These are phyloP conservation scores for Phalacrocorax aristotelis DNA, from an alignment of 2,113 vertebrate genomes.

Conservation along the genomic window DNA sequence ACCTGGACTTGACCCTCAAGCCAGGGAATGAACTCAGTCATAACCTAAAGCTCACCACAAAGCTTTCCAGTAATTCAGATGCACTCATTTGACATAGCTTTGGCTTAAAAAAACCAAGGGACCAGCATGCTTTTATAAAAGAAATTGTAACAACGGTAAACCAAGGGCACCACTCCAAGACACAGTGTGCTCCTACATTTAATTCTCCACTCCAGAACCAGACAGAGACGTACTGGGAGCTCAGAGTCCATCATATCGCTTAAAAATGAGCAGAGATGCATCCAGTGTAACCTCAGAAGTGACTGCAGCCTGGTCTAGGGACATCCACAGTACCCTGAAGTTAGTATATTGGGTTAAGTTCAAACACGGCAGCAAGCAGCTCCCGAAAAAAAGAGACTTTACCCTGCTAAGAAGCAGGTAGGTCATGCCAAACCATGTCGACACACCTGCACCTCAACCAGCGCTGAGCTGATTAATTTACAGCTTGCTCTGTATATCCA, in stretches of 20 bases:
- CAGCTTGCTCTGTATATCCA: background rate
- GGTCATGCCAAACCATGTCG: background rate
- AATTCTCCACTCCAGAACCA: background rate
- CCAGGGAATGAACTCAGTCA: background rate
- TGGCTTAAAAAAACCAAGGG: background rate
- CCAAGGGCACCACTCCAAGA: background rate
- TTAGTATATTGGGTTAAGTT: background rate
- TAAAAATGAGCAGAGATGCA: background rate
- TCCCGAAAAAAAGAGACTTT: rapidly evolving
- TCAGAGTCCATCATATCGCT: background rate
- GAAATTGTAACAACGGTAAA: background rate
- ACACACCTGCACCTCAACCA: background rate
- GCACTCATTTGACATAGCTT: background rate
- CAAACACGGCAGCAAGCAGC: background rate
- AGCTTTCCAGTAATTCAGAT: background rate
- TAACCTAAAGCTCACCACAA: background rate
- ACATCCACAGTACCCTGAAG: background rate
- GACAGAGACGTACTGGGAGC: background rate
- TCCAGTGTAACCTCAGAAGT: background rate
- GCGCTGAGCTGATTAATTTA: background rate
- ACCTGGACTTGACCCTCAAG: background rate
- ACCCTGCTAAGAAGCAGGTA: background rate
- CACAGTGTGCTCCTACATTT: background rate
- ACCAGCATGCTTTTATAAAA: background rate
- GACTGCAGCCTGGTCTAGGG: background rate